phyloP scores from a whole-genome alignment of 2,888 invertebrate genomes.

The Trypoxylon attenuatum region DNA sequence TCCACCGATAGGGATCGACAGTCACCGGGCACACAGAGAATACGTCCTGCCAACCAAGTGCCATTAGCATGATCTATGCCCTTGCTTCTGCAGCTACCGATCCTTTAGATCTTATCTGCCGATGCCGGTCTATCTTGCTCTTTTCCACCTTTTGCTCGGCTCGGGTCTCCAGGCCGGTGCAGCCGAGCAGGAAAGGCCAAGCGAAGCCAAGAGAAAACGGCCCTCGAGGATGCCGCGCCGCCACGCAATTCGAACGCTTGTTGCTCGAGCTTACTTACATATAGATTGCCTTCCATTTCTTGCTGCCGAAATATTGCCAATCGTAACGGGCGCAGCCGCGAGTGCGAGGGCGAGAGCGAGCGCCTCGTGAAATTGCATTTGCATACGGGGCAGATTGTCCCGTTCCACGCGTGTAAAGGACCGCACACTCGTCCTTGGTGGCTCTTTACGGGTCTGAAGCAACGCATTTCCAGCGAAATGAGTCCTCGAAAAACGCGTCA shows the following conservation, averaged over 20 bases:
- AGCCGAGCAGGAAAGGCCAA: constrained; percentile 7
- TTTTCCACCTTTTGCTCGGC: constrained; percentile 24
- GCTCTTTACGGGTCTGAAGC: constrained; percentile 24
- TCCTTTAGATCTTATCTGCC: constrained; percentile 61
- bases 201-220: constrained; percentile 8
- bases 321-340: constrained; percentile 52
- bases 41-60: constrained; percentile 43
- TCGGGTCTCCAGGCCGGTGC: too few species aligned
- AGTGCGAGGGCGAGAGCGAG: constrained; percentile 11
- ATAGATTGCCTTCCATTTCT: constrained; percentile 69
- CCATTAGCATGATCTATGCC: constrained; percentile 73
- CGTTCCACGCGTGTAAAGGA: constrained; percentile 52
- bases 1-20: constrained; percentile 48
- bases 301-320: constrained; percentile 65
- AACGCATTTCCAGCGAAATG: constrained; percentile 16
- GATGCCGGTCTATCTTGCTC: constrained; percentile 14
- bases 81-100: constrained; percentile 69
- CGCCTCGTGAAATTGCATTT: constrained; percentile 63
- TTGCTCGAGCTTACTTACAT: constrained; percentile 71
- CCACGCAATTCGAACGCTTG: too few species aligned
- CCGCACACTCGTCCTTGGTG: constrained; percentile 49
- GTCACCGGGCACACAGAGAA: constrained; percentile 12
- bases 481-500: constrained; percentile 39
- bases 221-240: constrained; percentile 25
- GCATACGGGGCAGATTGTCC: constrained; percentile 63